A percentile compares a stretch with the other conserved stretches of the same genome.
These are phyloP conservation scores for Chiroxiphia lanceolata DNA, from an alignment of 2,797 vertebrate genomes.

Conservation along the genomic window DNA sequence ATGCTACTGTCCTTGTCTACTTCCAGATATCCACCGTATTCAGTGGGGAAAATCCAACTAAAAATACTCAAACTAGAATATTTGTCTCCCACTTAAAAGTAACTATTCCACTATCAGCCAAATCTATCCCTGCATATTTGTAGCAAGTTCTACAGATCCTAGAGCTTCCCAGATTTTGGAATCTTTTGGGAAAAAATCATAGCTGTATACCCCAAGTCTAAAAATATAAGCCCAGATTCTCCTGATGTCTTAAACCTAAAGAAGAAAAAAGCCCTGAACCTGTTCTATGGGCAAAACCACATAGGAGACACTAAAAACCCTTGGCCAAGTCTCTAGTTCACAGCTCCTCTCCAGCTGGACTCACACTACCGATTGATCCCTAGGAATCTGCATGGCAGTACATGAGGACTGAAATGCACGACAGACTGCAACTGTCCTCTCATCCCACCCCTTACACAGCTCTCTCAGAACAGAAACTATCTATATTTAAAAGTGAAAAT, in stretches of 20 bases:
- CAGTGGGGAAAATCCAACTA: neutral
- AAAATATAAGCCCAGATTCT: neutral
- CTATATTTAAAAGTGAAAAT: neutral
- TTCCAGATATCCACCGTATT: neutral
- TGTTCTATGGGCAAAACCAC: neutral
- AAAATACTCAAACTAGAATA: no score
- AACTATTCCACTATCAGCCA: neutral
- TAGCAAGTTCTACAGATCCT: neutral
- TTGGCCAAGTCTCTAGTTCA: neutral
- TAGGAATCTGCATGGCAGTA: neutral
- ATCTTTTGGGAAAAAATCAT: neutral
- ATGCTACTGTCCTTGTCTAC: neutral
- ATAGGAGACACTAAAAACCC: neutral
- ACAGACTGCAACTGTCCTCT: neutral
- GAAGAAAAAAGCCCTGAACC: neutral
- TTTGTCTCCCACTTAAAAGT: no score
- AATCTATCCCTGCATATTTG: neutral
- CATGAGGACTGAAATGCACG: no score
- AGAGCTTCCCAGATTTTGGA: neutral
- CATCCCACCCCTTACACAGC: fast-evolving
- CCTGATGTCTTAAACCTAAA: neutral
- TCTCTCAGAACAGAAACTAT: neutral
- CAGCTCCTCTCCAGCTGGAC: neutral
- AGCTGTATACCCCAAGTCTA: neutral
- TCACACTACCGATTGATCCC: neutral